Base-by-base conservation (phyloP, 2,797 vertebrate genomes). In the Liasis olivaceus region DNA sequence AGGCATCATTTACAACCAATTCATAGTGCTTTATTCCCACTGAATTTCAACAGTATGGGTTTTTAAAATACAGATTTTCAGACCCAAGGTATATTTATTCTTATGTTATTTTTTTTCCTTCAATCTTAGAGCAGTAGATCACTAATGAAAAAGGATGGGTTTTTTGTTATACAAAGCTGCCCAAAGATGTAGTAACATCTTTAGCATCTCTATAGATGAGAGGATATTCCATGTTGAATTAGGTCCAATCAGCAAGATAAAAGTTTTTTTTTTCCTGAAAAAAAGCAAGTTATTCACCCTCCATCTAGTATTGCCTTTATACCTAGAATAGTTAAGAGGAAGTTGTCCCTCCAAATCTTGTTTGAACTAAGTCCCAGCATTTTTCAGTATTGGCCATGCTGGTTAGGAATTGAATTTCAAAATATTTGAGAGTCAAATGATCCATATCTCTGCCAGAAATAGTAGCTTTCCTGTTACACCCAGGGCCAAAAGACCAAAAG, bases 1-100 rank as follows among this genome's bases (percentile, higher is more conserved):
- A 26, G 87, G 95, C 92, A 92, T 92, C 93, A 17, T 54, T 9
- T 89, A 63, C 47, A 58, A 56, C 72, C n/a, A 85, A 62, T 89
- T 85, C 51, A 77, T 64, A 66, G 31, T 64, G 66, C 24, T 87
- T 22, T 93, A 69, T 28, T 60, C 22, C 51, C 42, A 81, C 15
- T 90, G 20, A 11, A 20, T 81, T 63, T 36, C 66, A 87, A 36
- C n/a, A 87, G 56, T 15, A 87, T 54, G 2, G n/a, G 15, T 87
- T 92, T 31, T 63, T 15, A 58, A 89, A 85, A 89, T 42, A 60
- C 60, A 36, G 15, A 58, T 84, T 58, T 89, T 89, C 15, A 58
- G 13, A 24, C 69, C 22, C 31, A 90, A 64, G 5, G 5, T 91
- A 42, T 60, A 2, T 14, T 14, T 42, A 86, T 31, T 24, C 12